Evolutionary conservation across 1,140 invertebrate species (phyloP).

Genomic region (Camponotus pennsylvanicus): DNA sequence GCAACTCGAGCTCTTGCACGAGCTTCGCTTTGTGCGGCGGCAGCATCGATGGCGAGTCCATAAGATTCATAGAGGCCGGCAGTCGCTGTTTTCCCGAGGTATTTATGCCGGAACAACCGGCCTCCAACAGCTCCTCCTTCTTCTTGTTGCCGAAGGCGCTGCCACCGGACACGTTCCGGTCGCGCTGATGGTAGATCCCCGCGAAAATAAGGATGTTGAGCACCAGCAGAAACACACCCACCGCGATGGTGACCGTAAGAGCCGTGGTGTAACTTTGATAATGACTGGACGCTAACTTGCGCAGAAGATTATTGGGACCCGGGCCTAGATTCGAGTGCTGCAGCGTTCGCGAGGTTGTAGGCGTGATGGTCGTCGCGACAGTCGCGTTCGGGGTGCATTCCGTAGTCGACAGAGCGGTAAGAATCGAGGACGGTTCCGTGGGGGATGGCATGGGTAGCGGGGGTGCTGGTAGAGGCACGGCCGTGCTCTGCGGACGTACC

Average conservation of each 20-base stretch:
- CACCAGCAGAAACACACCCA: conserved; percentile 95
- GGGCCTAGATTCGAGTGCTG: conserved; percentile 79
- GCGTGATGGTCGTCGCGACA: conserved; percentile 82
- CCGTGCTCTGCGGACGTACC: conserved; percentile 90
- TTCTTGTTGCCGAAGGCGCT: conserved; percentile 88
- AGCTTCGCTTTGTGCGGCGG: conserved; percentile 88
- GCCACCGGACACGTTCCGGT: conserved; percentile 86
- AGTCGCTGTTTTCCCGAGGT: conserved; percentile 88
- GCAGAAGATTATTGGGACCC: conserved; percentile 89
- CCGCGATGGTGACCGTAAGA: conserved; percentile 96
- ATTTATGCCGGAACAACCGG: conserved; percentile 89
- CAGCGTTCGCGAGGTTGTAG: conserved; percentile 78
- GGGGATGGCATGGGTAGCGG: conserved; percentile 84
- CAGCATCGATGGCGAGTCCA: conserved; percentile 85
- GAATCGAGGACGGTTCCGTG: conserved; percentile 83
- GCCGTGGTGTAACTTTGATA: conserved; percentile 96
- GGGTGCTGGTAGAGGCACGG: conserved; percentile 86
- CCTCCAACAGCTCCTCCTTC: conserved; percentile 91
- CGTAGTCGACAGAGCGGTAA: conserved; percentile 78
- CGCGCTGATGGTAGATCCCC: conserved; percentile 96
- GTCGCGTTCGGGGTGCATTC: conserved; percentile 84
- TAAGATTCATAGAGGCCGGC: conserved; percentile 82
- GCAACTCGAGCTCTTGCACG: conserved; percentile 89
- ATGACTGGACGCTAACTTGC: conserved; percentile 92
- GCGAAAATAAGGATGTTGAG: conserved; percentile 98